Evolutionary conservation across 2,113 vertebrate genomes (phyloP).

Genomic region (Axis porcinus): DNA sequence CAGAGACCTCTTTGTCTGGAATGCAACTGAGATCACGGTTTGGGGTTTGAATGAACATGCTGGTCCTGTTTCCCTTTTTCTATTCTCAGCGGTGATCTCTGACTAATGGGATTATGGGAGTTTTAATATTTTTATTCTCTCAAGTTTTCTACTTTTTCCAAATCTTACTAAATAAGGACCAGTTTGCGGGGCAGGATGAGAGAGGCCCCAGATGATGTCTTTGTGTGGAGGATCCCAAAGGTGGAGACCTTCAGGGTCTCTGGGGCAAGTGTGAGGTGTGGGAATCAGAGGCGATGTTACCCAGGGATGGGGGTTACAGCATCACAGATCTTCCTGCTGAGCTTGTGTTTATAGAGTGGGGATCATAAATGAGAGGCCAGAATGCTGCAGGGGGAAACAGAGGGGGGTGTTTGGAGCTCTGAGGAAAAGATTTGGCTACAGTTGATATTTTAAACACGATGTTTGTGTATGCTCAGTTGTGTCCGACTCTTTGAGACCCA

Average conservation of each 20-base stretch:
- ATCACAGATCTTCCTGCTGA: background rate
- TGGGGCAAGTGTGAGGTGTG: background rate
- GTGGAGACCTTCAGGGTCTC: background rate
- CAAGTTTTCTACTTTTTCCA: background rate
- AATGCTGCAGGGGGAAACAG: background rate
- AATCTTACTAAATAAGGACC: background rate
- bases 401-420: background rate
- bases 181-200: background rate
- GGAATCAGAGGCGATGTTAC: background rate
- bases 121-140: background rate
- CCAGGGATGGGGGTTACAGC: no score
- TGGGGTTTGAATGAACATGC: background rate
- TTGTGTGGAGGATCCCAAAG: background rate
- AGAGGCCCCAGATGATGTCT: background rate
- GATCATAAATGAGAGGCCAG: background rate
- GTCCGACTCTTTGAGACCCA: background rate
- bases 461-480: background rate
- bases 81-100: background rate
- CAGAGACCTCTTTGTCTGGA: background rate
- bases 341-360: background rate
- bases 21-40: background rate
- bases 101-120: background rate
- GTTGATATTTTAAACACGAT: background rate
- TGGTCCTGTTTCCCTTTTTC: background rate
- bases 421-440: background rate